These are phyloP conservation scores for Opisthocomus hoazin DNA, from an alignment of 2,113 vertebrate species.

Conservation along the genomic window DNA sequence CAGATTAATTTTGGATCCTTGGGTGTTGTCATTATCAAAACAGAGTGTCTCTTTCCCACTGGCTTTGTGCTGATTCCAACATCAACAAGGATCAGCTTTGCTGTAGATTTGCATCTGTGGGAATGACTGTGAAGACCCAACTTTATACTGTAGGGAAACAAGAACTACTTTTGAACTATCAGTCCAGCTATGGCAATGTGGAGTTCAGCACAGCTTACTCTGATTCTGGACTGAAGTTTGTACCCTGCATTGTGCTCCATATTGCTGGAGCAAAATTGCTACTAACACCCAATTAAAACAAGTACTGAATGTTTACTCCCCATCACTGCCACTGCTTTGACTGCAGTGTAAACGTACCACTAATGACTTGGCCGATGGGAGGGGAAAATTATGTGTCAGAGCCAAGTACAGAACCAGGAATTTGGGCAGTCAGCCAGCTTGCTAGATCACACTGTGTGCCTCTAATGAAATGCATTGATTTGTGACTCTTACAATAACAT, in stretches of 20 bases:
- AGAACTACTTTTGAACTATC: neutral
- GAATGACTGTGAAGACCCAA: neutral
- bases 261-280: neutral
- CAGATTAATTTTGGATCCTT: neutral
- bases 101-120: neutral
- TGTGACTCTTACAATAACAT: conserved; percentile 28
- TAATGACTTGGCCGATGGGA: conserved; percentile 35
- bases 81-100: neutral
- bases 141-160: neutral
- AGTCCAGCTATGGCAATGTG: neutral
- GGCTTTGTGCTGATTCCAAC: neutral
- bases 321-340: conserved; percentile 30
- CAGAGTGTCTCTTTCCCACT: neutral
- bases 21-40: neutral
- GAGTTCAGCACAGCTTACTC: neutral
- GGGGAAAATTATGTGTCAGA: conserved; percentile 12
- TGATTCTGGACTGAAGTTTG: neutral
- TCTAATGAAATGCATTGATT: conserved; percentile 43
- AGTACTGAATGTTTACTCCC: conserved; percentile 31
- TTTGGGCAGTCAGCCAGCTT: conserved; percentile 19
- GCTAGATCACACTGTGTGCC: conserved; percentile 27
- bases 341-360: conserved; percentile 7
- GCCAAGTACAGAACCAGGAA: conserved; percentile 35
- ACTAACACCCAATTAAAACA: conserved; percentile 39
- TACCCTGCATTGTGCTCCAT: neutral